These are phyloP conservation scores for Schizopygopsis malacanthus DNA, from an alignment of 2,797 vertebrate genomes.

Conservation along the genomic window DNA sequence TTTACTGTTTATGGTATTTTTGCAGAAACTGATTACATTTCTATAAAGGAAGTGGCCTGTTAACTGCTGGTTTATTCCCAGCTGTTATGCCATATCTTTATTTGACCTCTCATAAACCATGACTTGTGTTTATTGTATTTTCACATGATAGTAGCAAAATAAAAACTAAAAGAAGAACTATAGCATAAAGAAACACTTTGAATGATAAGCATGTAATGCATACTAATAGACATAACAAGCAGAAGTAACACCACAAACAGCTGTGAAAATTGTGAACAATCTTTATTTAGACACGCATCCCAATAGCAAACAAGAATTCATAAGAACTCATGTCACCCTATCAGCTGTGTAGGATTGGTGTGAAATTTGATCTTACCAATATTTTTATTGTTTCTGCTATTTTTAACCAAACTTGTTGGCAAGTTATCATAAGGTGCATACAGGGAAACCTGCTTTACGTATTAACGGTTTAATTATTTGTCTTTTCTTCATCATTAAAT, in stretches of 20 bases:
- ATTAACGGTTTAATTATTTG: not conserved
- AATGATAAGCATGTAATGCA: not conserved
- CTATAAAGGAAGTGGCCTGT: not conserved
- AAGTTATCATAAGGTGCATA: not conserved
- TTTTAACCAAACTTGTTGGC: not conserved
- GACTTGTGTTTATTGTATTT: conserved; percentile 5
- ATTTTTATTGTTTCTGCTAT: not conserved
- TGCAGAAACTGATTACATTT: not conserved
- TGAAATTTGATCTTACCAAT: not conserved
- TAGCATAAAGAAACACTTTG: not conserved
- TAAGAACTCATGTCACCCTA: not conserved
- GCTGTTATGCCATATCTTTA: not conserved
- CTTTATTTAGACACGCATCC: conserved; percentile 8
- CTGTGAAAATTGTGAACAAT: not conserved
- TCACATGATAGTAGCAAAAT: not conserved
- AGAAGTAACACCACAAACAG: conserved; percentile 3
- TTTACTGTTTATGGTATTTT: not conserved
- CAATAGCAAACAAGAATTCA: not conserved
- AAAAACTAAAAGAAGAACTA: not conserved
- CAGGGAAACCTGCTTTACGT: not conserved
- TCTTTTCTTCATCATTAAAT: not conserved
- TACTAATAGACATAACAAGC: not conserved
- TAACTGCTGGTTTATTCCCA: not conserved
- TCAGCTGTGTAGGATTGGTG: too few species aligned
- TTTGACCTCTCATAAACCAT: not conserved